Base-by-base conservation (phyloP, 2,113 vertebrate genomes). In the Ceratotherium simum region DNA sequence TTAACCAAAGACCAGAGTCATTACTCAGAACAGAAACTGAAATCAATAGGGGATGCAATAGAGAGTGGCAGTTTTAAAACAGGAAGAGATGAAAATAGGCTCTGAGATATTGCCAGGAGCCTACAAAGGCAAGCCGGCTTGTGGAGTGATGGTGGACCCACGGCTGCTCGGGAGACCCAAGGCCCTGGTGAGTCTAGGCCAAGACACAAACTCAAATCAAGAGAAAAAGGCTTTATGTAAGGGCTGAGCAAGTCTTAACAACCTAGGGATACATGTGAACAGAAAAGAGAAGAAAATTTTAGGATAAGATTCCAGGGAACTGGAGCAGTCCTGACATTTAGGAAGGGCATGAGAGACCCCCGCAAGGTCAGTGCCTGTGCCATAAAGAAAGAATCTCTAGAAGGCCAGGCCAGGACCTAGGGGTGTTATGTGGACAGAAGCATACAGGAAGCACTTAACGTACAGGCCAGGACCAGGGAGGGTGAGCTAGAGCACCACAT, bases 21-120 rank as follows among this genome's bases (percentile, higher is more conserved):
- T 96, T 96, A 88, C 27, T 94, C 70, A 96, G 80, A 62, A 54
- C 27, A 79, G 65, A 94, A 90, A 94, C 16, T 65, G 46, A 92
- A 96, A 96, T 92, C 90, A 83, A 73, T 85, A 84, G 65, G 5
- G 21, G 39, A 69, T 69, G 92, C 39, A 80, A 69, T 36, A 93
- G 64, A 75, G 58, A 95, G 48, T 83, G 60, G 39, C 62, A 88
- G 39, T 96, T 95, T 96, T 94, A 85, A 91, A 96, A 58, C 46
- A 51, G 75, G n/a, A 89, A 90, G 51, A 65, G 72, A 87, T 39
- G 31, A 70, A 84, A 84, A 72, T 17, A 91, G 46, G 51, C 27
- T 80, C 29, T 76, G 42, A 67, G 46, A 42, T 92, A 72, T 0
- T 62, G 14, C 62, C 64, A 48, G 56, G 25, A 81, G 6, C 18